Conservation (phyloP, 1,140 invertebrate species). For the Diplogasteroides magnus region DNA sequence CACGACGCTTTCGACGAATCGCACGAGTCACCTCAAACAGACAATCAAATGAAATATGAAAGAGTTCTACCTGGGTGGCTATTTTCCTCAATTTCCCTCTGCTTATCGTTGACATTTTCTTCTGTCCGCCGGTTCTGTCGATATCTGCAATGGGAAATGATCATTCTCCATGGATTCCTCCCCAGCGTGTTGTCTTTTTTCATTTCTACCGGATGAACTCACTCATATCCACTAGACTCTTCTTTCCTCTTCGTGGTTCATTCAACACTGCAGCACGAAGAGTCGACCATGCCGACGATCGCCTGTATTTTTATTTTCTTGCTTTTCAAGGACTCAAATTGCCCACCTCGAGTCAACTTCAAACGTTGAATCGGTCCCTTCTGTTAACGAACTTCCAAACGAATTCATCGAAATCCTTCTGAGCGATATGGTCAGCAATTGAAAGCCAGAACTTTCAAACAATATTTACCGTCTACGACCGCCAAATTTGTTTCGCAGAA, state of each 20-base stretch:
- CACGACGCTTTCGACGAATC: conserved; percentile 29
- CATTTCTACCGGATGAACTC: too few species aligned
- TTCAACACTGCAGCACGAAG: conserved; percentile 26
- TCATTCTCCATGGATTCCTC: too few species aligned
- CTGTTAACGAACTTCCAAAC: conserved; percentile 30
- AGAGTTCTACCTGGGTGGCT: conserved; percentile 19
- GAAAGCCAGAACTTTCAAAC: too few species aligned
- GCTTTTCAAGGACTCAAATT: neutral
- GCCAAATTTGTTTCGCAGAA: too few species aligned
- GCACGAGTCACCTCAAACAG: conserved; percentile 29
- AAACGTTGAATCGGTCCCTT: conserved; percentile 26
- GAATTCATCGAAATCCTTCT: conserved; percentile 32
- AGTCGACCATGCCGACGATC: conserved; percentile 31
- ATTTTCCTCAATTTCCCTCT: conserved; percentile 30
- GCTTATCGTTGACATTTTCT: conserved; percentile 22
- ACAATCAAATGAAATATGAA: conserved; percentile 2
- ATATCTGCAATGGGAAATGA: too few species aligned
- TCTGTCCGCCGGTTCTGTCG: conserved; percentile 15
- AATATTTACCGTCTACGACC: too few species aligned
- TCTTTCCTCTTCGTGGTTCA: conserved; percentile 10
- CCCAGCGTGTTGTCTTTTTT: too few species aligned
- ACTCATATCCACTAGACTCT: conserved; percentile 23
- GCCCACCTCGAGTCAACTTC: conserved; percentile 27
- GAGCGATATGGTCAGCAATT: too few species aligned
- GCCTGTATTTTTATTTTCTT: conserved; percentile 5